Conservation (phyloP, 92 coral and sea anemone species). For the Siderastrea siderea region DNA sequence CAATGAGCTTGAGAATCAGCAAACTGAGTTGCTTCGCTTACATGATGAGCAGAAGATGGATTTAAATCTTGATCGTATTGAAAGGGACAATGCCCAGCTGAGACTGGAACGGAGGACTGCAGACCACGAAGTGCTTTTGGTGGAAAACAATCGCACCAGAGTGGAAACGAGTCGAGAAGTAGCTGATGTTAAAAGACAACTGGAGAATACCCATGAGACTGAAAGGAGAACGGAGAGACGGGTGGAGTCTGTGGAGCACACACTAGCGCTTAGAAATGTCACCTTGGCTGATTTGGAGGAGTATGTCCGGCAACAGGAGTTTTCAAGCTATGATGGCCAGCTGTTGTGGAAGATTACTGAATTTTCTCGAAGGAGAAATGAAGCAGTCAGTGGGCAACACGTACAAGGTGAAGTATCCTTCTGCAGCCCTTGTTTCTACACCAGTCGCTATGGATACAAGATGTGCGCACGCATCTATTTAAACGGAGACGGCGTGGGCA, state of each 20-base stretch:
- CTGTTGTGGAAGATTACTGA: slow-evolving; percentile 60
- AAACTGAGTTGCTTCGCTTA: too few relatives aligned
- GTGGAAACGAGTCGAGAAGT: slow-evolving; percentile 16
- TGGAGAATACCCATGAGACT: neutral
- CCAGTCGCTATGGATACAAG: slow-evolving; percentile 66
- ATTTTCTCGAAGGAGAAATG: slow-evolving; percentile 37
- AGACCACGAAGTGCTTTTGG: slow-evolving; percentile 40
- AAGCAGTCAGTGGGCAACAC: slow-evolving; percentile 27
- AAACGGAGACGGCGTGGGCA: slow-evolving; percentile 72
- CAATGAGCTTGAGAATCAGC: too few relatives aligned
- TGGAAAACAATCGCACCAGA: slow-evolving; percentile 33
- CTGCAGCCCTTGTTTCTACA: slow-evolving; percentile 56
- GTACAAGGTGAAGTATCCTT: slow-evolving; percentile 57
- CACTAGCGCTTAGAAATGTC: slow-evolving; percentile 26
- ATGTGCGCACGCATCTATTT: slow-evolving; percentile 72
- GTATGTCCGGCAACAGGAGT: neutral
- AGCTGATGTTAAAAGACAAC: slow-evolving; percentile 3
- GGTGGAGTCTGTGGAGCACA: slow-evolving; percentile 25
- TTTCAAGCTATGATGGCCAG: slow-evolving; percentile 42
- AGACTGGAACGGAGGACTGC: neutral
- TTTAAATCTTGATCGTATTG: too few relatives aligned
- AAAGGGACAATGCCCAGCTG: too few relatives aligned
- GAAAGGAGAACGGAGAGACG: slow-evolving; percentile 19
- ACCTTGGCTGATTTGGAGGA: slow-evolving; percentile 49
- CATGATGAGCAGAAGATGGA: too few relatives aligned